Evolutionary conservation across 2,113 vertebrate genomes (phyloP).

Genomic region (Neomonachus schauinslandi): DNA sequence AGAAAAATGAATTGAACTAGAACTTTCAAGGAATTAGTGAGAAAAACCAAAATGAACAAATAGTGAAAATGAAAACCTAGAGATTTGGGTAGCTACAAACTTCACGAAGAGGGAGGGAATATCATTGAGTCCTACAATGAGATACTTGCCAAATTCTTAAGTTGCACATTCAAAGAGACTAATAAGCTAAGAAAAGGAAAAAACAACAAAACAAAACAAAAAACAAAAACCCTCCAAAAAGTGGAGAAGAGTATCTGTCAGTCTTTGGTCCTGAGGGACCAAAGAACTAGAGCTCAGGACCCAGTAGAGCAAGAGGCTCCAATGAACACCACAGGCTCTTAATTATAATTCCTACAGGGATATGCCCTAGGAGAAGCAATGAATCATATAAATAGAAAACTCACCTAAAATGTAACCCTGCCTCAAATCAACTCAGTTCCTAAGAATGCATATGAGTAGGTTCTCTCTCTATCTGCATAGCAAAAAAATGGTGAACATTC

Average conservation of each 20-base stretch:
- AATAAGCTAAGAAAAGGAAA: neutral
- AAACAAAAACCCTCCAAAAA: neutral
- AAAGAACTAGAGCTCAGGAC: neutral
- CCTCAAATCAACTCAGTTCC: neutral
- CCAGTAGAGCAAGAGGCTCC: neutral
- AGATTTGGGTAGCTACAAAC: neutral
- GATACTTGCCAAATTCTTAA: neutral
- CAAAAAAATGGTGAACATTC: neutral
- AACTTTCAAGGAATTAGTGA: neutral
- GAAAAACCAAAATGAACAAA: neutral
- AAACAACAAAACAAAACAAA: too few relatives aligned
- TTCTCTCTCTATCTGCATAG: neutral
- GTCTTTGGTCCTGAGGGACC: neutral
- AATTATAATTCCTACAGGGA: neutral
- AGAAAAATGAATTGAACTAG: neutral
- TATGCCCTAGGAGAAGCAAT: neutral
- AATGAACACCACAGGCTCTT: neutral
- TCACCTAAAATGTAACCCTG: neutral
- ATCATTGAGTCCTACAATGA: neutral
- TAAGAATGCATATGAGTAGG: neutral
- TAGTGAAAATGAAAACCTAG: neutral
- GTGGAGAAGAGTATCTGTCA: neutral
- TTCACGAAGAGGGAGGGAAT: neutral
- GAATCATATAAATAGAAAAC: neutral
- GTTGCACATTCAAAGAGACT: neutral